A percentile compares a stretch with the other conserved stretches of the same genome.
Conservation (phyloP, 2,797 vertebrate genomes). For the Tenualosa thibaudeaui region DNA sequence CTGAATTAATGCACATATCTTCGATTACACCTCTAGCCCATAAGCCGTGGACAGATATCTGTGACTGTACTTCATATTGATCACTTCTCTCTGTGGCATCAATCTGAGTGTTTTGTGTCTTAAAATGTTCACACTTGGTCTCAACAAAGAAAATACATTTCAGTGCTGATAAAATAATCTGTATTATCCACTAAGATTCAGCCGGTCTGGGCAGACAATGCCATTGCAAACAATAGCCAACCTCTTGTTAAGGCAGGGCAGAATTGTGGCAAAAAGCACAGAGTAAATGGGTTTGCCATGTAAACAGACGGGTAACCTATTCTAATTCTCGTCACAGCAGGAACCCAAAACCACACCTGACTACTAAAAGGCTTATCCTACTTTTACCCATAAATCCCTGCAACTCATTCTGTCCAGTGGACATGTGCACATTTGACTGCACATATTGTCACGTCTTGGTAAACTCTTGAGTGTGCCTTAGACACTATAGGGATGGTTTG, state of each 20-base stretch:
- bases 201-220: not conserved
- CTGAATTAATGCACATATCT: not conserved
- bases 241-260: not conserved
- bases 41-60: not conserved
- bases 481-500: not conserved
- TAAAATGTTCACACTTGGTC: not conserved
- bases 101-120: not conserved
- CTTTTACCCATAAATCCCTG: constrained; percentile 1
- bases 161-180: no score
- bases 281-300: not conserved
- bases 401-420: constrained; percentile 12
- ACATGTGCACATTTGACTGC: not conserved
- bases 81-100: not conserved
- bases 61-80: not conserved
- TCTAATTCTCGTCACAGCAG: not conserved
- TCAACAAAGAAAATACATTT: no score
- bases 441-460: not conserved
- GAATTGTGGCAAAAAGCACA: not conserved
- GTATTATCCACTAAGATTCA: not conserved
- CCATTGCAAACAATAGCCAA: not conserved
- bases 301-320: not conserved
- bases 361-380: constrained; percentile 23
- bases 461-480: not conserved
- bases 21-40: not conserved
- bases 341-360: constrained; percentile 16